These are phyloP conservation scores for Oxygymnocypris stewartii DNA, from an alignment of 2,113 vertebrate species.

Conservation along the genomic window DNA sequence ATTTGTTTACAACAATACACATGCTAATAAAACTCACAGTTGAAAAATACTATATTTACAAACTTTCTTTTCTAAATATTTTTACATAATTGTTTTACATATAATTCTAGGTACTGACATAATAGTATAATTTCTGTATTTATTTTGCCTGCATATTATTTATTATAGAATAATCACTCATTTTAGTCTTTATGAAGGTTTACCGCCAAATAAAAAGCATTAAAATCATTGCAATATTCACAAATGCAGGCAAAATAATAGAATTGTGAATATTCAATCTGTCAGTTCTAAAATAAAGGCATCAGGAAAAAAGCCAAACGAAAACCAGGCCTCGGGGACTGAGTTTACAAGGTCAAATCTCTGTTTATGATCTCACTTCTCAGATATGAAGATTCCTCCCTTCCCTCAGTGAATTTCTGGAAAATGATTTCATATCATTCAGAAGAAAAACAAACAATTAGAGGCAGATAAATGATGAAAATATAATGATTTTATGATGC, in stretches of 20 bases:
- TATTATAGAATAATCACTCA: too few relatives aligned
- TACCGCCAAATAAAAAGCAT: not conserved
- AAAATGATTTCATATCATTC: slow-evolving; percentile 2
- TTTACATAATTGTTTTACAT: too few relatives aligned
- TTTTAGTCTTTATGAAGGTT: not conserved
- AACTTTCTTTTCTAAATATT: too few relatives aligned
- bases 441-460: not conserved
- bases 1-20: too few relatives aligned
- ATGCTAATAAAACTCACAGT: too few relatives aligned
- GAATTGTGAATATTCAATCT: not conserved
- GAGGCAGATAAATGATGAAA: not conserved
- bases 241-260: not conserved
- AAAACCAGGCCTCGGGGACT: not conserved
- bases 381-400: not conserved
- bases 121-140: too few relatives aligned
- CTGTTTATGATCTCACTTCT: slow-evolving; percentile 25
- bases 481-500: not conserved
- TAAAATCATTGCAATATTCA: not conserved
- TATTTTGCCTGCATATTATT: too few relatives aligned
- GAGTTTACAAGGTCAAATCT: slow-evolving; percentile 17
- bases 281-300: not conserved
- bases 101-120: too few relatives aligned
- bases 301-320: not conserved
- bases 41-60: too few relatives aligned
- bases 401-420: not conserved